Base-by-base conservation (phyloP, 2,888 invertebrate species). In the Conchocele bisecta region DNA sequence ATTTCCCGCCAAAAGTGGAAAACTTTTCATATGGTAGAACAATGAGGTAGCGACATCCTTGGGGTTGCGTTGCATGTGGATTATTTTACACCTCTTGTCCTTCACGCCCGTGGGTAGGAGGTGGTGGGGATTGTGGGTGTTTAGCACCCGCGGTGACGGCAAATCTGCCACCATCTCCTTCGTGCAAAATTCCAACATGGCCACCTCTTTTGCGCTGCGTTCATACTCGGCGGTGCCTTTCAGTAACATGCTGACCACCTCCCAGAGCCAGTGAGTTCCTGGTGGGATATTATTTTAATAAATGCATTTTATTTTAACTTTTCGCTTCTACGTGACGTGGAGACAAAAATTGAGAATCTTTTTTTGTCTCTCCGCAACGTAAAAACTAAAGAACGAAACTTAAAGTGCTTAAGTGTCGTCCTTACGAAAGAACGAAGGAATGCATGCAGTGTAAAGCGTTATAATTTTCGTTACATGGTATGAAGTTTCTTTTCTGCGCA, bases 41-140 rank as follows among this genome's bases (percentile, higher is more conserved):
- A n/a, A 48, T 26, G 48, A 48, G 11, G n/a, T 31, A 22, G 48
- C 48, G 6, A 48, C 22, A 31, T 48, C 48, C n/a, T 48, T 48
- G 6, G 48, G 48, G 48, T 48, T 24, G 7, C 48, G 28, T 20
- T n/a, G 28, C 28, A 48, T n/a, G 28, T 48, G 48, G 28, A 48
- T 20, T 26, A 26, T 48, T 13, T 48, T 48, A 5, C n/a, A 29
- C 22, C 31, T 22, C 26, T 48, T 48, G 26, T 17, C 31, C 28
- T 29, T 3, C 5, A 48, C 5, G 4, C 31, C n/a, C 26, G 28
- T 31, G 3, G 48, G 48, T 13, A 48, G 26, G 13, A 15, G 17
- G 28, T 31, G 28, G 26, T 6, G 15, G 13, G 24, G 15, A 13
- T 29, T 15, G 13, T 48, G 48, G 2, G 48, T 48, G 48, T 48